Evolutionary conservation across 2,113 vertebrate species (phyloP).

Genomic region (Embiotoca jacksoni): DNA sequence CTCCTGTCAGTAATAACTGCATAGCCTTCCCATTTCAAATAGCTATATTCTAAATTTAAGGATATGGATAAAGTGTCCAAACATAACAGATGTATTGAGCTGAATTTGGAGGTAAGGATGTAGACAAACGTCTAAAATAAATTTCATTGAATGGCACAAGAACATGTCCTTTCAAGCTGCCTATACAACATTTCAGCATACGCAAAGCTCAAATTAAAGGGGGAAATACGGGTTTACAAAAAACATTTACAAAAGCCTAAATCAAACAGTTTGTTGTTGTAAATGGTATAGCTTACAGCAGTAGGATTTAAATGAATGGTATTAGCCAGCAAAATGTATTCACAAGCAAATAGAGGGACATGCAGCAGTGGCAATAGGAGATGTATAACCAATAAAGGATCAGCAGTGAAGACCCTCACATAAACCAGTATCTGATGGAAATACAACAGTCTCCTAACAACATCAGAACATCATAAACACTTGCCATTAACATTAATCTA

Average conservation of each 20-base stretch:
- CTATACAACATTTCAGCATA: not conserved
- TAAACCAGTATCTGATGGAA: constrained; percentile 32
- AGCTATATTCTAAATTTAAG: too few relatives aligned
- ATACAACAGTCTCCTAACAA: constrained; percentile 36
- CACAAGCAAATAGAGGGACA: constrained; percentile 4
- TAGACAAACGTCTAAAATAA: too few relatives aligned
- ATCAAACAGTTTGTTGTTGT: not conserved
- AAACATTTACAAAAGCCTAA: not conserved
- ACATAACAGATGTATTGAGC: too few relatives aligned
- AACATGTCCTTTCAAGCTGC: not conserved
- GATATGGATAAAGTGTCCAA: too few relatives aligned
- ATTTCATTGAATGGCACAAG: not conserved
- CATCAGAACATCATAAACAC: constrained; percentile 22
- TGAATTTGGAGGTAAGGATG: too few relatives aligned
- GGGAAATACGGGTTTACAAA: not conserved
- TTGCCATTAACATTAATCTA: constrained; percentile 10
- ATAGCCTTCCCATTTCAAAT: too few relatives aligned
- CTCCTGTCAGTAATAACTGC: too few relatives aligned
- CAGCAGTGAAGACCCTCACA: not conserved
- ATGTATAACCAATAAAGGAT: constrained; percentile 18
- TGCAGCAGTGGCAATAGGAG: not conserved
- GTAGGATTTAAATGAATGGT: not conserved
- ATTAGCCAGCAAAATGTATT: constrained; percentile 4
- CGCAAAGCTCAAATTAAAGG: not conserved
- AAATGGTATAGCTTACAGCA: not conserved